Evolutionary conservation across 1,140 invertebrate genomes (phyloP).

Genomic region (Pseudomyrmex pallidus): DNA sequence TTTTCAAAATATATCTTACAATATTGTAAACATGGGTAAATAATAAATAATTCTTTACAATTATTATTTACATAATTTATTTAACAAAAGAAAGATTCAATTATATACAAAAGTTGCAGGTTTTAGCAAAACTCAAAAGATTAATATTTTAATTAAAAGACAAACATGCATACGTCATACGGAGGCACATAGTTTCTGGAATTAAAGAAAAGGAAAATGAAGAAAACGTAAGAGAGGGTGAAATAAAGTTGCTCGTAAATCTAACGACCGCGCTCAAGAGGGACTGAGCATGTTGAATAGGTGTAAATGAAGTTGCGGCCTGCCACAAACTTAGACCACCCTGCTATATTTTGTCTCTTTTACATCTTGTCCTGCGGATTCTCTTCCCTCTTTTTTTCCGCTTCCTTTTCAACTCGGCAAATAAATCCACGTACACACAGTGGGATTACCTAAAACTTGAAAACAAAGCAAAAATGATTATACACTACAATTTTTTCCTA

Average conservation of each 20-base stretch:
- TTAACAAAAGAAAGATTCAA: too few species aligned
- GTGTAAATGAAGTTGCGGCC: slow-evolving; percentile 84
- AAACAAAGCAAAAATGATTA: slow-evolving; percentile 33
- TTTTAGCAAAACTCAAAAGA: not conserved
- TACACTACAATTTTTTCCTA: too few species aligned
- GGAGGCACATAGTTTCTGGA: not conserved
- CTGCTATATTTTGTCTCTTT: slow-evolving; percentile 70
- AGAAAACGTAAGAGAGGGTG: slow-evolving; percentile 64
- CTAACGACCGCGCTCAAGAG: slow-evolving; percentile 71
- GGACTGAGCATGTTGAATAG: slow-evolving; percentile 78
- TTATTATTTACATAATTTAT: too few species aligned
- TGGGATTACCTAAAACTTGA: slow-evolving; percentile 45
- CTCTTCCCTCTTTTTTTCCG: not conserved
- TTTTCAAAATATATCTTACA: too few species aligned
- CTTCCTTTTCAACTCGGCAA: slow-evolving; percentile 35
- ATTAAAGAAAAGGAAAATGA: not conserved
- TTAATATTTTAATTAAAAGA: not conserved
- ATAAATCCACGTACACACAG: slow-evolving; percentile 53
- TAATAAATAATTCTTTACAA: too few species aligned
- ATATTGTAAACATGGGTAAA: too few species aligned
- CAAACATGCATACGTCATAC: not conserved
- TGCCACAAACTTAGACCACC: slow-evolving; percentile 76
- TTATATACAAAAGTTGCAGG: not conserved
- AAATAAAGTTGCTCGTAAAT: slow-evolving; percentile 82
- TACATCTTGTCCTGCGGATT: slow-evolving; percentile 46